Conservation (phyloP, 2,113 vertebrate species). For the Colinus virginianus region DNA sequence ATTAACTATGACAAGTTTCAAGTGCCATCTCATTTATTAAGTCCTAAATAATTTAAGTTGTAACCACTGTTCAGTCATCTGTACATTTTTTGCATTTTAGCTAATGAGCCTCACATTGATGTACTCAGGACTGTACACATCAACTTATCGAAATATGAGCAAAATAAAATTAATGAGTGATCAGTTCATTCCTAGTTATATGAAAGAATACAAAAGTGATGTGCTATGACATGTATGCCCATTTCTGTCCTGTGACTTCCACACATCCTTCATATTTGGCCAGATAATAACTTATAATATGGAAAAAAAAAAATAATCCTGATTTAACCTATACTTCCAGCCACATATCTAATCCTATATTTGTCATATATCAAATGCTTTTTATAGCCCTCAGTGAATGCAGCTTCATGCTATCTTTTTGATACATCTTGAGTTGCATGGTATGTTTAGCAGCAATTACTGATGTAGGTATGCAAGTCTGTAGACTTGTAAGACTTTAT, state of each 20-base stretch:
- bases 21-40: neutral
- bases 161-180: neutral
- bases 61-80: neutral
- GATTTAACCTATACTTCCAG: neutral
- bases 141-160: neutral
- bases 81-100: neutral
- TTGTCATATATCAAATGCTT: neutral
- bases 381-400: neutral
- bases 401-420: neutral
- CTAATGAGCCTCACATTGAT: neutral
- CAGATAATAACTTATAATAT: neutral
- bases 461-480: neutral
- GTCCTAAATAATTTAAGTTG: neutral
- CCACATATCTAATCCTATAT: neutral
- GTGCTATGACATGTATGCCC: neutral
- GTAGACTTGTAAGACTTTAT: neutral
- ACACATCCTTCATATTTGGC: neutral
- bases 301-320: neutral
- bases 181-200: neutral
- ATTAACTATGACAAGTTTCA: constrained; percentile 10
- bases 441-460: neutral
- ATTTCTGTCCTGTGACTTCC: neutral
- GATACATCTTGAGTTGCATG: neutral
- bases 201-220: neutral
- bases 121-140: neutral